phyloP scores from a whole-genome alignment of 1,140 invertebrate genomes.

The Trichomalopsis sarcophagae region DNA sequence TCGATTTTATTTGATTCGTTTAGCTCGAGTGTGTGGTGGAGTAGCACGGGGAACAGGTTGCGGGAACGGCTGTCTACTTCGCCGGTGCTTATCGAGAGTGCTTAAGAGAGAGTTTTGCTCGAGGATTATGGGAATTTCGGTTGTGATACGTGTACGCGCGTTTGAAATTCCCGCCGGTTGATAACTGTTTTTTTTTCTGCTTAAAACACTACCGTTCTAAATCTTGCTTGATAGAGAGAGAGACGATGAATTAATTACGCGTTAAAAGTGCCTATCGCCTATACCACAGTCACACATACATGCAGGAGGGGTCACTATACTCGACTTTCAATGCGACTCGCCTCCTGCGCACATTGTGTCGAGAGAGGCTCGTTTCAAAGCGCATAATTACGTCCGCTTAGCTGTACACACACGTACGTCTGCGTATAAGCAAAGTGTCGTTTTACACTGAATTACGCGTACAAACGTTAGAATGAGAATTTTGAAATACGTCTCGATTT shows the following conservation, averaged over 20 bases:
- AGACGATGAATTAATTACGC: constrained; percentile 53
- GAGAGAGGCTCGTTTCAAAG: constrained; percentile 25
- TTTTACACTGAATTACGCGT: too few species aligned
- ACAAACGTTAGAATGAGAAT: neutral
- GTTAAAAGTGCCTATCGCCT: constrained; percentile 31
- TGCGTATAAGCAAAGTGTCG: neutral
- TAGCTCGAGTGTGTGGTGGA: neutral
- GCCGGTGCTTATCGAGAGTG: neutral
- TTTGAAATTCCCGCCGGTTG: neutral
- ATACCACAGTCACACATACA: neutral
- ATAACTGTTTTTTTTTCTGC: too few species aligned
- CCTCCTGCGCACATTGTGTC: neutral
- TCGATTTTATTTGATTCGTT: constrained; percentile 24
- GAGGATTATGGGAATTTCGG: constrained; percentile 49
- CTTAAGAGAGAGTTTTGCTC: neutral
- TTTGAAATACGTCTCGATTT: constrained; percentile 4
- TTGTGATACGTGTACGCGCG: neutral
- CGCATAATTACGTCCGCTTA: constrained; percentile 8
- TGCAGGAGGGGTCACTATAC: constrained; percentile 17
- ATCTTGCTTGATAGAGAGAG: neutral
- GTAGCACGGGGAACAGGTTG: constrained; percentile 3
- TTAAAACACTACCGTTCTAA: neutral
- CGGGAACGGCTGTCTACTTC: neutral
- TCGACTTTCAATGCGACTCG: constrained; percentile 40
- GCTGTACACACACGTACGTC: neutral